Percentiles rank a stretch among this genome's conserved stretches.
Conservation (phyloP, 2,113 vertebrate genomes). For the Seriola dumerili region DNA sequence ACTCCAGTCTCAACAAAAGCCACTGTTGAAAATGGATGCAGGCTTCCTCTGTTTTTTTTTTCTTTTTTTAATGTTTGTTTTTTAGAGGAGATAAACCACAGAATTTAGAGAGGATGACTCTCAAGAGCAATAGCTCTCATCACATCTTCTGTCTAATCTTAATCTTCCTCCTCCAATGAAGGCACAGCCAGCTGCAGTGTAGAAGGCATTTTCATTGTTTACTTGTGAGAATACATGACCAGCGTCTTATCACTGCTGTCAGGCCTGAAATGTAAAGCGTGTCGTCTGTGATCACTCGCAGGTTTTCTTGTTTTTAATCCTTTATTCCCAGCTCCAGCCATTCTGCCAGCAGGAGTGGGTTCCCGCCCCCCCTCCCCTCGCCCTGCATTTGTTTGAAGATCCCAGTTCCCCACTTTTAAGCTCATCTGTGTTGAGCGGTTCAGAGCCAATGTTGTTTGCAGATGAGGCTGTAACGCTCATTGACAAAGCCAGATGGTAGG, state of each 20-base stretch:
- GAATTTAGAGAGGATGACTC: constrained; percentile 64
- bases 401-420: constrained; percentile 73
- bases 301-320: constrained; percentile 77
- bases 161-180: constrained; percentile 68
- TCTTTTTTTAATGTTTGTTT: constrained; percentile 27
- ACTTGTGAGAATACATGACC: constrained; percentile 74
- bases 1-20: constrained; percentile 20
- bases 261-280: constrained; percentile 78
- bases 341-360: constrained; percentile 56
- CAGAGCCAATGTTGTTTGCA: constrained; percentile 83
- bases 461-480: constrained; percentile 83
- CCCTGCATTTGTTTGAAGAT: constrained; percentile 74
- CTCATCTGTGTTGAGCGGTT: constrained; percentile 76
- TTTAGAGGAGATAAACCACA: constrained; percentile 38
- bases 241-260: constrained; percentile 77
- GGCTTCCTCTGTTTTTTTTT: constrained; percentile 11
- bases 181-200: constrained; percentile 60
- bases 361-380: constrained; percentile 14
- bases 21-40: constrained; percentile 21
- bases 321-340: constrained; percentile 70
- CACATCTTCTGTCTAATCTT: constrained; percentile 77
- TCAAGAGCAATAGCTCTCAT: constrained; percentile 65
- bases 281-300: constrained; percentile 72
- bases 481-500: constrained; percentile 85
- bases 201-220: constrained; percentile 77